Evolutionary conservation across 1,140 invertebrate species (phyloP).

Genomic region (Saccostrea cuccullata): DNA sequence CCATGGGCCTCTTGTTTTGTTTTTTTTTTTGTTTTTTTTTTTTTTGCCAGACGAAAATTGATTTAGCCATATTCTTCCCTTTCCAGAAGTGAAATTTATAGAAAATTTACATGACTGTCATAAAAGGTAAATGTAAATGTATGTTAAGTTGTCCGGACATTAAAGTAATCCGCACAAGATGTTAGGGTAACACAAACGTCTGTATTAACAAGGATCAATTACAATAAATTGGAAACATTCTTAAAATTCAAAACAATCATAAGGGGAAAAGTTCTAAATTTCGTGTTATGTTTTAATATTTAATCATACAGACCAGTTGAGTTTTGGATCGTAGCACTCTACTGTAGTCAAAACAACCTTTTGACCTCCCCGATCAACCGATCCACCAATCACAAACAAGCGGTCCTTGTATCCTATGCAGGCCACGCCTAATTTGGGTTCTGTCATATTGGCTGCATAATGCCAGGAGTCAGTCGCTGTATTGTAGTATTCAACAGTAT

Average conservation of each 20-base stretch:
- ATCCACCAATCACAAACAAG: slow-evolving; percentile 61
- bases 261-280: no score
- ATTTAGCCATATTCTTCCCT: no score
- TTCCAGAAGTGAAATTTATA: no score
- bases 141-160: background rate
- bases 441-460: slow-evolving; percentile 49
- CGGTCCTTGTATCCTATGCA: slow-evolving; percentile 52
- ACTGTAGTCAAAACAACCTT: slow-evolving; percentile 57
- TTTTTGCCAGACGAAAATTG: no score
- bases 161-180: background rate
- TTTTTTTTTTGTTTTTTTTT: no score
- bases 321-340: slow-evolving; percentile 62
- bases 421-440: slow-evolving; percentile 57
- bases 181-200: background rate
- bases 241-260: no score
- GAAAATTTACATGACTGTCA: no score
- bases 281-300: no score
- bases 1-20: no score
- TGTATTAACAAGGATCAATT: background rate
- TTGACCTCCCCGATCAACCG: slow-evolving; percentile 46
- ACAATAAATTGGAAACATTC: no score
- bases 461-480: slow-evolving; percentile 60
- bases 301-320: slow-evolving; percentile 53
- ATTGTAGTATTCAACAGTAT: slow-evolving; percentile 62
- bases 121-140: no score